Percentiles rank a stretch among this genome's conserved stretches.
Evolutionary conservation across 2,797 vertebrate species (phyloP).

Genomic region (Sebastiscus tertius): DNA sequence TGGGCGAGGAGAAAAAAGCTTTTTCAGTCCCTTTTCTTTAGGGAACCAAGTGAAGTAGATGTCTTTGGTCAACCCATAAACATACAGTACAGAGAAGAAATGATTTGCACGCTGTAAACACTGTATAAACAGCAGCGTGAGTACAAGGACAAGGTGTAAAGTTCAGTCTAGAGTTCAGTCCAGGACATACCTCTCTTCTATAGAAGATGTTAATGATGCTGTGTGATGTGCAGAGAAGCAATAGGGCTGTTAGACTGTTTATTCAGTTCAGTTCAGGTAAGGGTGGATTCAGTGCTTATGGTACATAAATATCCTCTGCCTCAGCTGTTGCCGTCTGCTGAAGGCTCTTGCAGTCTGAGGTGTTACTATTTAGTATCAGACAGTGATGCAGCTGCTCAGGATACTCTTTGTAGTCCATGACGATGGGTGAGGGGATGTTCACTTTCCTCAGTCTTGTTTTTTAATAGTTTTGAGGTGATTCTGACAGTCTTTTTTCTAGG

Average conservation of each 20-base stretch:
- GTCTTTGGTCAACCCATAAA: background rate
- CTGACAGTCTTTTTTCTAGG: background rate
- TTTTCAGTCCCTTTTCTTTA: background rate
- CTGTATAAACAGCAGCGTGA: background rate
- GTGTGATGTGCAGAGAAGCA: background rate
- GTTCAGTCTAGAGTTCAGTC: background rate
- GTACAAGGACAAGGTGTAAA: background rate
- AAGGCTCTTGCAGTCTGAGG: background rate
- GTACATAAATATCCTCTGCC: background rate
- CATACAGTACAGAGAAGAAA: background rate
- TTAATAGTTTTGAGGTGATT: background rate
- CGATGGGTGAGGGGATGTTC: background rate
- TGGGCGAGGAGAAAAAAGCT: background rate
- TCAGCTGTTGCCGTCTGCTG: background rate
- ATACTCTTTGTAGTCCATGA: background rate
- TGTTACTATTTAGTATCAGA: background rate
- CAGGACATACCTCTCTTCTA: background rate
- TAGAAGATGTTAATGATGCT: background rate
- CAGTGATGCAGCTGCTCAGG: background rate
- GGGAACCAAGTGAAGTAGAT: background rate
- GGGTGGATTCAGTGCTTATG: background rate
- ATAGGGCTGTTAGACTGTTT: background rate
- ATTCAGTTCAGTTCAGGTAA: background rate
- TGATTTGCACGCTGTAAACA: background rate
- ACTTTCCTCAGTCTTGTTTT: background rate